A percentile compares a stretch with the other conserved stretches of the same genome.
These are phyloP conservation scores for Ophioninae sp. DNA, from an alignment of 2,888 invertebrate species.

Conservation along the genomic window DNA sequence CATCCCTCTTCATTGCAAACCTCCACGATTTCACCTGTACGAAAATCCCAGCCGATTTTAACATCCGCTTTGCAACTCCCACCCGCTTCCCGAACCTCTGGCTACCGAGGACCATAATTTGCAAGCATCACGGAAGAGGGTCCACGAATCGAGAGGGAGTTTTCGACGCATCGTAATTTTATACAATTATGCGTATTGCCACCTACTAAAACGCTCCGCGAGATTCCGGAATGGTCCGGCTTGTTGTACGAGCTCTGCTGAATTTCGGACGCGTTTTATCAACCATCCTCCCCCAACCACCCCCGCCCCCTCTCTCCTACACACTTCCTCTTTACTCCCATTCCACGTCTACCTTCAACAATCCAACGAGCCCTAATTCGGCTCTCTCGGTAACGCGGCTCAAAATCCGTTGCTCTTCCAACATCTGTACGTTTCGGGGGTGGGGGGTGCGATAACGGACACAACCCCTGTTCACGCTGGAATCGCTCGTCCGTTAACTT, in stretches of 20 bases:
- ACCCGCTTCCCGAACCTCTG: background rate
- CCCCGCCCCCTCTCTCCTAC: constrained; percentile 22
- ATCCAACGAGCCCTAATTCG: constrained; percentile 44
- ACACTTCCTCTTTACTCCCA: constrained; percentile 2
- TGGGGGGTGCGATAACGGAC: constrained; percentile 54
- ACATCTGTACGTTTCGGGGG: constrained; percentile 5
- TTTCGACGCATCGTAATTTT: constrained; percentile 72
- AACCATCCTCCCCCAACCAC: constrained; percentile 35
- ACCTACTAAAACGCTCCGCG: constrained; percentile 61
- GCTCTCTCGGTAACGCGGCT: constrained; percentile 25
- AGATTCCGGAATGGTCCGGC: constrained; percentile 40
- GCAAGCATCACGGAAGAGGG: constrained; percentile 33
- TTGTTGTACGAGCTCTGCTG: constrained; percentile 42
- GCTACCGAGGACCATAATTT: constrained; percentile 60
- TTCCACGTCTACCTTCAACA: constrained; percentile 19
- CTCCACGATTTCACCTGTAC: constrained; percentile 58
- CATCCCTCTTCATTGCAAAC: constrained; percentile 19
- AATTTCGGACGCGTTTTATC: constrained; percentile 60
- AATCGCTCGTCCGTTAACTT: constrained; percentile 71
- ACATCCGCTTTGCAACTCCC: constrained; percentile 4
- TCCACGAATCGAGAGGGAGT: constrained; percentile 13
- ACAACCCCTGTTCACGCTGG: constrained; percentile 71
- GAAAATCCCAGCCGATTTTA: constrained; percentile 41
- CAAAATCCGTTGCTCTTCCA: constrained; percentile 41
- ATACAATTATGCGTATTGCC: constrained; percentile 78